Conservation (phyloP, 2,888 invertebrate species). For the Prosopocoilus inquinatus region DNA sequence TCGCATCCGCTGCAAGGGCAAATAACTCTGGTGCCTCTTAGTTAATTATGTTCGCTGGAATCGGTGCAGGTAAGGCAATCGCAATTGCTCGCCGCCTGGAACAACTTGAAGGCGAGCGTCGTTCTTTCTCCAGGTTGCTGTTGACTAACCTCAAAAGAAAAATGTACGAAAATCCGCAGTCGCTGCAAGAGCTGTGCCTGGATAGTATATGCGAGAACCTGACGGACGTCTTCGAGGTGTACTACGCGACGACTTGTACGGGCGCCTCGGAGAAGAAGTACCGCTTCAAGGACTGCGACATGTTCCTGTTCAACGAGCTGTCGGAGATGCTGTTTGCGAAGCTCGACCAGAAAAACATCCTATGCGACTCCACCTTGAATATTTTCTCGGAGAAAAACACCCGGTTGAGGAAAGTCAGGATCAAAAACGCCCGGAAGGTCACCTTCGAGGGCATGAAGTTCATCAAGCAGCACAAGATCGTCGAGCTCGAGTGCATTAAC, state of each 20-base stretch:
- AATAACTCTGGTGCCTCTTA: no score
- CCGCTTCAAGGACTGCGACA: constrained; percentile 55
- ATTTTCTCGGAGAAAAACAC: constrained; percentile 62
- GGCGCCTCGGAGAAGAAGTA: constrained; percentile 31
- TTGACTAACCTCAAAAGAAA: constrained; percentile 8
- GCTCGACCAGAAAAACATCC: constrained; percentile 57
- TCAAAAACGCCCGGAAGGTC: constrained; percentile 59
- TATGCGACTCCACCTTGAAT: constrained; percentile 61
- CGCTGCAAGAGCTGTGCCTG: constrained; percentile 63
- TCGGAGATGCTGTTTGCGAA: constrained; percentile 57
- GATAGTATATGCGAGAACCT: constrained; percentile 65
- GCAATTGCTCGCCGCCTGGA: no score
- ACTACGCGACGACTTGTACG: constrained; percentile 34
- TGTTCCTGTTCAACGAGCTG: constrained; percentile 58
- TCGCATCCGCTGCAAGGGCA: no score
- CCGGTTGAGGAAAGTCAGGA: constrained; percentile 57
- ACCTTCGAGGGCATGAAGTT: constrained; percentile 60
- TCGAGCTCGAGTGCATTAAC: constrained; percentile 60
- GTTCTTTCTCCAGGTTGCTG: no score
- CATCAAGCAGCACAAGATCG: constrained; percentile 62
- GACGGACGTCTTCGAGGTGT: constrained; percentile 53
- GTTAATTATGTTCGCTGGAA: no score
- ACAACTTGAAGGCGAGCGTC: no score
- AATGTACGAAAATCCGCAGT: constrained; percentile 63
- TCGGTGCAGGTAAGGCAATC: no score